Conservation (phyloP, 1,140 invertebrate genomes). For the Zaprionus inermis region DNA sequence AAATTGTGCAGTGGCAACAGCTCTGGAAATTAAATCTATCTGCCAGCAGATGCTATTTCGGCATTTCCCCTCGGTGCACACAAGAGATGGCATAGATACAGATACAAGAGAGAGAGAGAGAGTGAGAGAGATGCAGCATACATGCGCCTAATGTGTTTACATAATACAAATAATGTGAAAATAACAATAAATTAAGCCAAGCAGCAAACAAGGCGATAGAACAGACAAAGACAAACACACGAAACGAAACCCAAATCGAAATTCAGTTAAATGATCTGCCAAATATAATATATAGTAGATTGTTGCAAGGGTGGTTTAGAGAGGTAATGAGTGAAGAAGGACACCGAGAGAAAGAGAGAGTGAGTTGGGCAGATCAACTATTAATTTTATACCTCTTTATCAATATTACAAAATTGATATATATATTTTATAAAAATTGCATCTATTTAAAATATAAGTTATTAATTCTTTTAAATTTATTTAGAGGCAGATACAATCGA, state of each 20-base stretch:
- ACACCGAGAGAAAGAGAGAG: background rate
- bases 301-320: conserved; percentile 26
- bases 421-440: no score
- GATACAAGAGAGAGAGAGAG: background rate
- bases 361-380: background rate
- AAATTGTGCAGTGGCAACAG: conserved; percentile 64
- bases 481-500: no score
- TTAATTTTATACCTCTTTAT: background rate
- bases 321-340: no score
- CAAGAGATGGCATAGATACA: conserved; percentile 16
- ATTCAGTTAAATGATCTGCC: conserved; percentile 16
- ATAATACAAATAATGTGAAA: conserved; percentile 70
- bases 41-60: conserved; percentile 38
- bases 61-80: background rate
- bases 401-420: no score
- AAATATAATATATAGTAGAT: conserved; percentile 22
- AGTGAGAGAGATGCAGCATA: background rate
- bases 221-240: conserved; percentile 27
- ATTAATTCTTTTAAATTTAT: no score
- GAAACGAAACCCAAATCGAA: conserved; percentile 30
- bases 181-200: conserved; percentile 72
- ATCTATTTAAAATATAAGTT: no score
- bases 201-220: conserved; percentile 35
- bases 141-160: conserved; percentile 66
- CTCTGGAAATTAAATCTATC: conserved; percentile 65